These are phyloP conservation scores for Brachyhypopomus gauderio DNA, from an alignment of 2,113 vertebrate genomes.

Conservation along the genomic window DNA sequence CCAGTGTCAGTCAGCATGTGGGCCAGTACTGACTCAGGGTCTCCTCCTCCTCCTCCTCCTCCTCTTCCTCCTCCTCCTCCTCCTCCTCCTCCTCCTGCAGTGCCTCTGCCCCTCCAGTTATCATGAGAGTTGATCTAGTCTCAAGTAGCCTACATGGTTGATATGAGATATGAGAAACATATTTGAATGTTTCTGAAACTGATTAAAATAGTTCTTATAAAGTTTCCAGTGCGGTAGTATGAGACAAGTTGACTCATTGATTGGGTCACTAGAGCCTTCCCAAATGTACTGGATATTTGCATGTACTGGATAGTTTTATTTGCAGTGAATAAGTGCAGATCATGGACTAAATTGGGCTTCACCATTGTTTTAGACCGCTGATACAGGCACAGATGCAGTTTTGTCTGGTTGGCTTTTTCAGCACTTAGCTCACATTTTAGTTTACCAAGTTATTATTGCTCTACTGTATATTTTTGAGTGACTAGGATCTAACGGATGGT, in stretches of 20 bases:
- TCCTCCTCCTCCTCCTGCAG: background rate
- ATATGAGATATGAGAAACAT: no score
- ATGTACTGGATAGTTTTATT: no score
- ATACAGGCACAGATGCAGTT: background rate
- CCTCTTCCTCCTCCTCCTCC: no score
- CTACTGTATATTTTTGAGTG: background rate
- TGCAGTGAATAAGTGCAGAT: no score
- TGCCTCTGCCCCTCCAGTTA: background rate
- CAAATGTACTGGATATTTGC: no score
- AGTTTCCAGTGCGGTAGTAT: background rate
- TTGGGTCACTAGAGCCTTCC: background rate
- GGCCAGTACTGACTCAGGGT: constrained; percentile 58
- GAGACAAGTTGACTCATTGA: background rate
- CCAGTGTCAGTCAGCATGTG: constrained; percentile 65
- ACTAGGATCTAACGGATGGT: constrained; percentile 41
- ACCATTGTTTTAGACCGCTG: background rate
- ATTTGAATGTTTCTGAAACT: background rate
- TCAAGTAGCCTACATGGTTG: no score
- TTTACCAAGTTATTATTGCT: constrained; percentile 9
- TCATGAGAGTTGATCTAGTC: no score
- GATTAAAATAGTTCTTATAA: background rate
- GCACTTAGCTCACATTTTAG: background rate
- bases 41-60: no score
- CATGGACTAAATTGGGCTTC: background rate
- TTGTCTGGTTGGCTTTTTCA: background rate